phyloP scores from a whole-genome alignment of 2,797 vertebrate genomes.

The Meriones psammophilus region DNA sequence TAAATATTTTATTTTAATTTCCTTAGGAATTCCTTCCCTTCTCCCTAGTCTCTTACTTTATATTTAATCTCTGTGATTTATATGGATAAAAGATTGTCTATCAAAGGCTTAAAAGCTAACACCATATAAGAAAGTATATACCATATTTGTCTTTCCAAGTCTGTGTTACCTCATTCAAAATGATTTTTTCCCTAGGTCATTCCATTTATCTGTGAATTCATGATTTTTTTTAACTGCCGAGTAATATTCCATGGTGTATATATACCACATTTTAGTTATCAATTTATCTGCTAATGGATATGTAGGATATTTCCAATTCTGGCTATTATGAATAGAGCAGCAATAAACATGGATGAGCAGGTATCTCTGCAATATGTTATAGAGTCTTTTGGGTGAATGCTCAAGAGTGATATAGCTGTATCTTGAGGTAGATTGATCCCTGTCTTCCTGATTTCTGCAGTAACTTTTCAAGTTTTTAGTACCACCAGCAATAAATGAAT shows the following conservation, averaged over 20 bases:
- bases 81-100: not conserved
- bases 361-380: not conserved
- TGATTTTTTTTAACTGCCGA: not conserved
- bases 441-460: not conserved
- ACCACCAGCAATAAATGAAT: not conserved
- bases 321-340: not conserved
- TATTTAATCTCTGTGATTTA: not conserved
- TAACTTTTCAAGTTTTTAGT: not conserved
- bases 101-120: not conserved
- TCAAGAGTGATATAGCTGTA: not conserved
- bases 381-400: not conserved
- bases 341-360: not conserved
- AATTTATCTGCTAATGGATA: not conserved
- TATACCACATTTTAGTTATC: not conserved
- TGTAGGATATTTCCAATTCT: not conserved
- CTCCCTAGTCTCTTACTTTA: not conserved
- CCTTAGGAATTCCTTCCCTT: not conserved
- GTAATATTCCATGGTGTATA: not conserved
- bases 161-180: not conserved
- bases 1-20: not conserved
- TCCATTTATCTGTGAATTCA: not conserved
- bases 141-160: not conserved
- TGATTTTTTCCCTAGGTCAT: not conserved
- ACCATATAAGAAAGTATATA: not conserved
- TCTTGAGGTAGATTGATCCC: not conserved